A percentile compares a stretch with the other conserved stretches of the same genome.
These are phyloP conservation scores for Pedicia rivosa DNA, from an alignment of 2,888 invertebrate genomes.

Conservation along the genomic window DNA sequence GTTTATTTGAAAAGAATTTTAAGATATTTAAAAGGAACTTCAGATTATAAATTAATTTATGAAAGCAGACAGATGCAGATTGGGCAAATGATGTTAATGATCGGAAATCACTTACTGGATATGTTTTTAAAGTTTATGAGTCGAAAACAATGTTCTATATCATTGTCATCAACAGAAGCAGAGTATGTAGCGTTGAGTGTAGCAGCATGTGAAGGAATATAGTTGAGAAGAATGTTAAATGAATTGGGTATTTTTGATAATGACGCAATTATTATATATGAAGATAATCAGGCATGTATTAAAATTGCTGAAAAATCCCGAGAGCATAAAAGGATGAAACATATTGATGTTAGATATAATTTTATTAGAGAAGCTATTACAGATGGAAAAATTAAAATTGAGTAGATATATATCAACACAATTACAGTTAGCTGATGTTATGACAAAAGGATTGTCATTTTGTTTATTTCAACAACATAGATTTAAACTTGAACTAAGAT, in stretches of 20 bases:
- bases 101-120: too few relatives aligned
- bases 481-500: too few relatives aligned
- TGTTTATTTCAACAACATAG: too few relatives aligned
- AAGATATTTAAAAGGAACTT: too few relatives aligned
- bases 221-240: constrained; percentile 6
- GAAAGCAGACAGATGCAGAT: too few relatives aligned
- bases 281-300: constrained; percentile 10
- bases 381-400: too few relatives aligned
- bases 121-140: background rate
- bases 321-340: constrained; percentile 10
- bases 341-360: constrained; percentile 9
- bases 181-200: background rate
- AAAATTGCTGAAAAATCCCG: constrained; percentile 10
- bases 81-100: too few relatives aligned
- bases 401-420: too few relatives aligned
- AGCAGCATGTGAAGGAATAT: constrained; percentile 3
- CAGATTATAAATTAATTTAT: too few relatives aligned
- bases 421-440: too few relatives aligned
- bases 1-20: too few relatives aligned
- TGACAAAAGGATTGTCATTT: too few relatives aligned
- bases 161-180: background rate
- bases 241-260: constrained; percentile 4
- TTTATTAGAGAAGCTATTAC: constrained; percentile 9
- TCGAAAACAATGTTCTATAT: background rate
- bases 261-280: constrained; percentile 4